Conservation (phyloP, 2,797 vertebrate species). For the Brachyalestes nurse region DNA sequence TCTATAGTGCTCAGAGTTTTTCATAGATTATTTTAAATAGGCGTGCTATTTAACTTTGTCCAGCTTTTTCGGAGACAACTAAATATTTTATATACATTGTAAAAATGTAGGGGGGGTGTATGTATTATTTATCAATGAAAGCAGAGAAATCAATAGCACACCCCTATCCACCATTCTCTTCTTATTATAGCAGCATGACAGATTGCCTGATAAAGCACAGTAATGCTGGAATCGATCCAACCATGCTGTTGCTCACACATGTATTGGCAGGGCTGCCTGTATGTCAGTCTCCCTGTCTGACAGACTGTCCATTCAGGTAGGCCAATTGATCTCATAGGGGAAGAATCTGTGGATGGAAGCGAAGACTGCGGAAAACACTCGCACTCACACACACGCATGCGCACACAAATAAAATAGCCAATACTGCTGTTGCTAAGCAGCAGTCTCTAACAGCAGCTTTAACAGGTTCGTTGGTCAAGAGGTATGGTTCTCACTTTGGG, state of each 20-base stretch:
- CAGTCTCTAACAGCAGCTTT: no score
- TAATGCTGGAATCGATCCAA: conserved; percentile 8
- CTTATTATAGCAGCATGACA: conserved; percentile 3
- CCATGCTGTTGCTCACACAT: conserved; percentile 13
- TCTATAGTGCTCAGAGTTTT: no score
- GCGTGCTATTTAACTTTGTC: no score
- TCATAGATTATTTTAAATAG: no score
- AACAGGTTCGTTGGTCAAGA: no score
- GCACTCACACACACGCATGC: no score
- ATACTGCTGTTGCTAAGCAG: conserved; percentile 5
- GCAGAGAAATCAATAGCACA: not conserved
- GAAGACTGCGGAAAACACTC: not conserved
- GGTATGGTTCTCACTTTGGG: no score
- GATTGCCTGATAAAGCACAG: conserved; percentile 28
- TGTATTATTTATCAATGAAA: conserved; percentile 15
- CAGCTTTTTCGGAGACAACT: no score
- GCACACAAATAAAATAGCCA: no score
- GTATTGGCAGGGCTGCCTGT: not conserved
- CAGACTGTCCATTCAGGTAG: not conserved
- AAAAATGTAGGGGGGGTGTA: not conserved
- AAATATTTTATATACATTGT: not conserved
- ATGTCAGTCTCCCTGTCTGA: not conserved
- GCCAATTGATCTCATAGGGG: not conserved
- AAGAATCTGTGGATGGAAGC: not conserved
- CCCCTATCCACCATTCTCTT: conserved; percentile 9